A percentile compares a stretch with the other conserved stretches of the same genome.
phyloP scores from a whole-genome alignment of 2,888 invertebrate species.

The Tetrapedia diversipes region DNA sequence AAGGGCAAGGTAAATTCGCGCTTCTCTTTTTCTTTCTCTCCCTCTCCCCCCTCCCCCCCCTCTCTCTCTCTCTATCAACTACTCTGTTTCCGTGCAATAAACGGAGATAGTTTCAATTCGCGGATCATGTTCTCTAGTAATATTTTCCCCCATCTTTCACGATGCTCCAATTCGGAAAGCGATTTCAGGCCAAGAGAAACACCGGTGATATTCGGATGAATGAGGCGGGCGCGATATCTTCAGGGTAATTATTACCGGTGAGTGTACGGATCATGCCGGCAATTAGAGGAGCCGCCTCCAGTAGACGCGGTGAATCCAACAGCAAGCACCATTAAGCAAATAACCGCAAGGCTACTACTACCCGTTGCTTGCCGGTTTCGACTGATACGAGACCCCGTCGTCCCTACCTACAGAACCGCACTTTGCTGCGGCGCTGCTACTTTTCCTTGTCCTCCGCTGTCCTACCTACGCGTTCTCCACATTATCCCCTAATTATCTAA shows the following conservation, averaged over 20 bases:
- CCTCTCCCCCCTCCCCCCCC: neutral
- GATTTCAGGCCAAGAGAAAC: slow-evolving; percentile 31
- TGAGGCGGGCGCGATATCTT: slow-evolving; percentile 46
- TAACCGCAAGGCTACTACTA: slow-evolving; percentile 67
- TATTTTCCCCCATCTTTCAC: neutral
- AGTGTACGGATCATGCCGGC: slow-evolving; percentile 72
- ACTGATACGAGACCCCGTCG: slow-evolving; percentile 29
- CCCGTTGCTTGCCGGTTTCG: slow-evolving; percentile 58
- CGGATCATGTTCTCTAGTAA: neutral
- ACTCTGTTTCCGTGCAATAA: neutral
- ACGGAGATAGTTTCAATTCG: neutral
- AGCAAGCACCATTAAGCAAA: slow-evolving; percentile 73
- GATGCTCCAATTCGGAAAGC: slow-evolving; percentile 23
- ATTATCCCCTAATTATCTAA: neutral
- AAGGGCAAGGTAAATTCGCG: slow-evolving; percentile 18
- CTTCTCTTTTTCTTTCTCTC: slow-evolving; percentile 1
- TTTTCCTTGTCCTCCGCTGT: neutral
- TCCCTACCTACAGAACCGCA: slow-evolving; percentile 10
- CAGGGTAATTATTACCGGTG: slow-evolving; percentile 72
- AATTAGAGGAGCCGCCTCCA: slow-evolving; percentile 75
- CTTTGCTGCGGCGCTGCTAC: slow-evolving; percentile 18
- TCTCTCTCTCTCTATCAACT: neutral
- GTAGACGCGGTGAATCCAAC: slow-evolving; percentile 70
- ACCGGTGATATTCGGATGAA: slow-evolving; percentile 23
- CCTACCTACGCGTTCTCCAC: neutral